A percentile compares a stretch with the other conserved stretches of the same genome.
Evolutionary conservation across 2,888 invertebrate genomes (phyloP).

Genomic region (Toxonevra muliebris): DNA sequence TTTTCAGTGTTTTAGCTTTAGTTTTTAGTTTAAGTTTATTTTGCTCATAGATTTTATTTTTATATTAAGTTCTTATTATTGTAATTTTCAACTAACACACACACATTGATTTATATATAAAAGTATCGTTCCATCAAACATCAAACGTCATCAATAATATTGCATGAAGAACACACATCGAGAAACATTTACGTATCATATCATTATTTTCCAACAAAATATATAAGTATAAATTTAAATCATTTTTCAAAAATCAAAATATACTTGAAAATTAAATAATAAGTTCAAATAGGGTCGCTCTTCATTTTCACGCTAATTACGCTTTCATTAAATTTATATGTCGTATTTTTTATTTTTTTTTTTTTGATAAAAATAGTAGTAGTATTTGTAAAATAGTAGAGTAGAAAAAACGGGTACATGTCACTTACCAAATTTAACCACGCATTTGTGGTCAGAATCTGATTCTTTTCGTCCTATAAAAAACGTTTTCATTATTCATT

Average conservation of each 20-base stretch:
- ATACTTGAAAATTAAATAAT: constrained; percentile 31
- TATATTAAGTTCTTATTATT: neutral
- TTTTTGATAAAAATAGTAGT: constrained; percentile 7
- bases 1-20: no score
- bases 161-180: neutral
- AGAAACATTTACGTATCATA: no score
- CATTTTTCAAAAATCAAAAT: constrained; percentile 23
- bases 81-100: neutral
- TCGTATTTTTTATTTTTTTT: constrained; percentile 30
- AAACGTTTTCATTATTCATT: constrained; percentile 58
- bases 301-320: constrained; percentile 33
- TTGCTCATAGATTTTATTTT: no score
- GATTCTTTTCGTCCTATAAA: constrained; percentile 98
- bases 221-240: neutral
- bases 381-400: no score
- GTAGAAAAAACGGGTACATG: constrained; percentile 61
- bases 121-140: neutral
- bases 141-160: neutral
- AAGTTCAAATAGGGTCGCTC: constrained; percentile 34
- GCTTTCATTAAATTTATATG: constrained; percentile 13
- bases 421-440: constrained; percentile 98
- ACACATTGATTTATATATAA: neutral
- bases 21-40: no score
- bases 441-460: constrained; percentile 97
- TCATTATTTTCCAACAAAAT: no score